Evolutionary conservation across 2,888 invertebrate genomes (phyloP).

Genomic region (Clostera curtula): DNA sequence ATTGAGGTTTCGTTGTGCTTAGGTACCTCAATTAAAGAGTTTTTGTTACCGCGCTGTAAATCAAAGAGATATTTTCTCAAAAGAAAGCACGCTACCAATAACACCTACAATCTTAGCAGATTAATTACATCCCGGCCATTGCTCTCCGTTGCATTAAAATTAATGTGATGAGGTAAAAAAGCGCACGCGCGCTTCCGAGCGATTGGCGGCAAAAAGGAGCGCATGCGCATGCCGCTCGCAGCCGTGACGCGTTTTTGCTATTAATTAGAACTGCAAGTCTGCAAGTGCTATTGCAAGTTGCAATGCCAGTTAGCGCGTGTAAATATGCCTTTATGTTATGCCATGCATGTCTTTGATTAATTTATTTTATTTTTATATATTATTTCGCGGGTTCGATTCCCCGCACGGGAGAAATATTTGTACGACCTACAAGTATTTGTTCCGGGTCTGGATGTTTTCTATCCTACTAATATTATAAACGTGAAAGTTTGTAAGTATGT

Average conservation of each 20-base stretch:
- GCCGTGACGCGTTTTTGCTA: slow-evolving; percentile 51
- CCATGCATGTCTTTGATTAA: too few species aligned
- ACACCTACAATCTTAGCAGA: slow-evolving; percentile 10
- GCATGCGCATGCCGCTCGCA: slow-evolving; percentile 32
- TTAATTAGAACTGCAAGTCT: slow-evolving; percentile 37
- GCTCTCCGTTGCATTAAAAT: slow-evolving; percentile 46
- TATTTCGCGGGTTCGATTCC: too few species aligned
- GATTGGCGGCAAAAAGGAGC: slow-evolving; percentile 33
- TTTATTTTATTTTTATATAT: too few species aligned
- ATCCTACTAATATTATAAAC: too few species aligned
- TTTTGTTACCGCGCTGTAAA: slow-evolving; percentile 2
- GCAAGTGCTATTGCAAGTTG: slow-evolving; percentile 33
- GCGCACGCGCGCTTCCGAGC: slow-evolving; percentile 46
- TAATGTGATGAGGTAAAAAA: slow-evolving; percentile 42
- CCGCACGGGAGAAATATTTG: too few species aligned
- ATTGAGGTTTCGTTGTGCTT: too few species aligned
- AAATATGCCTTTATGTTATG: too few species aligned
- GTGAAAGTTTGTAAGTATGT: too few species aligned
- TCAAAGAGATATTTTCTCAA: slow-evolving; percentile 4
- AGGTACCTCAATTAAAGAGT: too few species aligned
- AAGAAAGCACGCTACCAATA: slow-evolving; percentile 4
- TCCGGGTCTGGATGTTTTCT: too few species aligned
- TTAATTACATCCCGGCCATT: slow-evolving; percentile 39
- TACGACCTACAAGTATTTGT: too few species aligned
- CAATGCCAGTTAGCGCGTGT: too few species aligned